Percentiles rank a stretch among this genome's conserved stretches.
These are phyloP conservation scores for Acestrorhynchus altus DNA, from an alignment of 2,797 vertebrate species.

Conservation along the genomic window DNA sequence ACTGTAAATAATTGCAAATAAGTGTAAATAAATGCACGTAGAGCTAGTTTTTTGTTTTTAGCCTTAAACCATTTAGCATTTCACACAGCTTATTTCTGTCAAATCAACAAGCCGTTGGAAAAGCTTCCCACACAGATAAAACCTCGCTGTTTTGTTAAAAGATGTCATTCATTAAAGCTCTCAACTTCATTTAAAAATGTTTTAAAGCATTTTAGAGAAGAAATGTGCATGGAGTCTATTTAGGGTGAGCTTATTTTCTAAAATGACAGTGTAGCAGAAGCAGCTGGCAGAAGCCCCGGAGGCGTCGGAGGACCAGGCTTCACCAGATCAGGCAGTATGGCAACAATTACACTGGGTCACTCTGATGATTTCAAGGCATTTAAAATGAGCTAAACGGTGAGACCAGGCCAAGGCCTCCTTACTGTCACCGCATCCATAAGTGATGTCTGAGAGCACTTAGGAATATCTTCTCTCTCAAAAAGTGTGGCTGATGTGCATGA, in stretches of 20 bases:
- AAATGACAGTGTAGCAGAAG: slow-evolving; percentile 47
- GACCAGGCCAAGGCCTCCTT: slow-evolving; percentile 16
- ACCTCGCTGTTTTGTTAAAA: slow-evolving; percentile 2
- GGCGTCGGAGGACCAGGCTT: slow-evolving; percentile 15
- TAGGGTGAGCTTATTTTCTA: slow-evolving; percentile 14
- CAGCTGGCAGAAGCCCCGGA: slow-evolving; percentile 33
- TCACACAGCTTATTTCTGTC: background rate
- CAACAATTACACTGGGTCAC: slow-evolving; percentile 48
- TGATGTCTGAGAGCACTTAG: slow-evolving; percentile 9
- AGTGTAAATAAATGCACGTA: too few species aligned
- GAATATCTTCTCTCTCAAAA: background rate
- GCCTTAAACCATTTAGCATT: too few species aligned
- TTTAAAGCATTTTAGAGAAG: slow-evolving; percentile 13
- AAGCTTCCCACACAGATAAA: background rate
- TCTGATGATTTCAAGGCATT: slow-evolving; percentile 41
- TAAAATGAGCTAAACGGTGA: slow-evolving; percentile 29
- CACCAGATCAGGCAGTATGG: slow-evolving; percentile 23
- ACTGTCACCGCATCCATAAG: slow-evolving; percentile 10
- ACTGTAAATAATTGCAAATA: too few species aligned
- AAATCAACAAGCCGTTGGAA: background rate
- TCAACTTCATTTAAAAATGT: slow-evolving; percentile 17
- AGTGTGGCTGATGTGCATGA: background rate
- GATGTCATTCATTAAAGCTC: slow-evolving; percentile 4
- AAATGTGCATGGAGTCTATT: slow-evolving; percentile 26
- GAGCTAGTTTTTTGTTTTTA: too few species aligned